Base-by-base conservation (phyloP, 2,797 vertebrate genomes). In the Anableps anableps region DNA sequence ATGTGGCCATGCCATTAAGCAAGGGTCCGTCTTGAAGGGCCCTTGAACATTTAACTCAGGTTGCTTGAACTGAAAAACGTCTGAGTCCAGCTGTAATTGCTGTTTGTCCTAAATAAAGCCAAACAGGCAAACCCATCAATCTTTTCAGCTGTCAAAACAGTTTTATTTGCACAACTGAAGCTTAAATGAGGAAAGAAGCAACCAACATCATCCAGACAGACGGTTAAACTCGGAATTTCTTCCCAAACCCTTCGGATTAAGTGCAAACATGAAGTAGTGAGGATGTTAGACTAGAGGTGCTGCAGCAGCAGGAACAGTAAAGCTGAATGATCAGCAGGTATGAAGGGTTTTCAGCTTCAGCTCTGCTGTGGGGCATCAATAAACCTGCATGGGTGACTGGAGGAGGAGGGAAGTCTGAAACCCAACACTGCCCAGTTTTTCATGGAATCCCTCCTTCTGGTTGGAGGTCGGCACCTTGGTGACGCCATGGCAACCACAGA, bases 1-100 rank as follows among this genome's bases (percentile, higher is more conserved):
- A 91, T 91, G 87, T 91, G 90, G 91, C 80, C 81, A 45, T 88
- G 78, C 53, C 72, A 87, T 93, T 82, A 90, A n/a, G 82, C 31
- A 64, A 76, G 48, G 4, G 38, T 81, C 74, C 82, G 45, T 76
- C 58, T 4, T 0, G 0, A 0, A 47, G 82, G 78, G 38, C 58
- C 48, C 76, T 66, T 36, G 4, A 0, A 47, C 72, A 76, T 82
- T 1, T n/a, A 0, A 73, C 76, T 75, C 74, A 23, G 84, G 0
- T 38, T 10, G 0, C 19, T 72, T 70, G 23, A 21, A 51, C 64
- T 38, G 34, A 4, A 0, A 31, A 8, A 1, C 14, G 36, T n/a
- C 34, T 29, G 23, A 23, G 26, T 2, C 8, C 41, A 11, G 4
- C 5, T 43, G 34, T 43, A 60, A 34, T 41, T 19, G 17, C 43